Conservation (phyloP, 2,113 vertebrate genomes). For the Hemiscyllium ocellatum region DNA sequence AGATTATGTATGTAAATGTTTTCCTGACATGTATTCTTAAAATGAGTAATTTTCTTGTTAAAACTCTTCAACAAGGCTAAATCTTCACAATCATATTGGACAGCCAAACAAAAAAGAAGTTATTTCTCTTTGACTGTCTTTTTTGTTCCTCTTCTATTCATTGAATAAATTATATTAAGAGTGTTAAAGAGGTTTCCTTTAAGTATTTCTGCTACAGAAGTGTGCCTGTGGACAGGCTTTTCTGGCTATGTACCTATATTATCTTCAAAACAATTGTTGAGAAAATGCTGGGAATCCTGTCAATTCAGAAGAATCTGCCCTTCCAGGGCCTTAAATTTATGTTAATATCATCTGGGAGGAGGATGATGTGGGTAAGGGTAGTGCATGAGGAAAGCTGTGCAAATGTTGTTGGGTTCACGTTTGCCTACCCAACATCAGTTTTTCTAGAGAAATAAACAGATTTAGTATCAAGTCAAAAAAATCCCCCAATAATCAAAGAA, state of each 20-base stretch:
- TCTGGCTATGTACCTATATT: not conserved
- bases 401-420: not conserved
- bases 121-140: not conserved
- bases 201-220: not conserved
- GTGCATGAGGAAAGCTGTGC: not conserved
- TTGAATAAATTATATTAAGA: not conserved
- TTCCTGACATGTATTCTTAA: not conserved
- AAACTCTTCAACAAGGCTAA: not conserved
- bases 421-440: not conserved
- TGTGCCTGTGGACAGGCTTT: not conserved
- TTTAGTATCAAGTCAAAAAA: not conserved
- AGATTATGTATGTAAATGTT: not conserved
- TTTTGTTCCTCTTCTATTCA: not conserved
- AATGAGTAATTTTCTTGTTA: not conserved
- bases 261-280: not conserved
- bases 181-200: not conserved
- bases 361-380: not conserved
- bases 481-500: not conserved
- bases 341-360: not conserved
- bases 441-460: not conserved
- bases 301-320: not conserved
- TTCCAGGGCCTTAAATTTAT: not conserved
- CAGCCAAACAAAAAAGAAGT: not conserved
- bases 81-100: not conserved
- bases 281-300: not conserved